Percentiles rank a stretch among this genome's conserved stretches.
These are phyloP conservation scores for Chunga burmeisteri DNA, from an alignment of 2,113 vertebrate species.

Conservation along the genomic window DNA sequence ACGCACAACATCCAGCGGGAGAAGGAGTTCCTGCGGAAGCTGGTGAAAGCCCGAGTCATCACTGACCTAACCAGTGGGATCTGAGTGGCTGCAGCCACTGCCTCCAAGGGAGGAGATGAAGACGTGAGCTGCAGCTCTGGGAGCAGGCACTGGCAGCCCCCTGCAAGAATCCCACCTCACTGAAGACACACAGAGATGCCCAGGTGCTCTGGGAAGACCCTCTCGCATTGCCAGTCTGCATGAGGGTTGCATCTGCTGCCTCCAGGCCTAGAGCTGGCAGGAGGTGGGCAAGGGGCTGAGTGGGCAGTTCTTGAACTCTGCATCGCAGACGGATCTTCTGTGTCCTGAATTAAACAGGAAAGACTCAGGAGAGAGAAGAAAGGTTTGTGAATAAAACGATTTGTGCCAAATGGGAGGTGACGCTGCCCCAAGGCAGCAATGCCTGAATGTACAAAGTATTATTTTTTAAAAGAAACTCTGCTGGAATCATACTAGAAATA, in stretches of 20 bases:
- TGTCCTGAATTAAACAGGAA: constrained; percentile 22
- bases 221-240: not conserved
- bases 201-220: constrained; percentile 37
- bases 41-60: constrained; percentile 93
- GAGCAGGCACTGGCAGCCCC: constrained; percentile 49
- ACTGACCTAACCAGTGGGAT: constrained; percentile 94
- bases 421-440: constrained; percentile 12
- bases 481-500: constrained; percentile 42
- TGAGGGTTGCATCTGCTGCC: not conserved
- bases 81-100: constrained; percentile 71
- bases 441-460: constrained; percentile 73
- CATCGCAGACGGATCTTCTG: constrained; percentile 8
- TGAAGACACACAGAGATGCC: constrained; percentile 35
- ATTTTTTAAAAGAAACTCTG: constrained; percentile 63
- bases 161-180: constrained; percentile 18
- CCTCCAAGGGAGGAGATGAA: constrained; percentile 6
- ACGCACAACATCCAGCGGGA: constrained; percentile 97
- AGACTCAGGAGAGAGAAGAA: constrained; percentile 54
- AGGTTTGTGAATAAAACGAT: constrained; percentile 36
- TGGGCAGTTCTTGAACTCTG: constrained; percentile 28
- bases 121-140: not conserved
- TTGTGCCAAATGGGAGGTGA: constrained; percentile 67
- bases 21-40: constrained; percentile 95
- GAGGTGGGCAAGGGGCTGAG: constrained; percentile 19
- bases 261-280: not conserved